Evolutionary conservation across 2,113 vertebrate genomes (phyloP), one percentile per base, ranked within the genome.

Genomic region (Scomber japonicus): DNA sequence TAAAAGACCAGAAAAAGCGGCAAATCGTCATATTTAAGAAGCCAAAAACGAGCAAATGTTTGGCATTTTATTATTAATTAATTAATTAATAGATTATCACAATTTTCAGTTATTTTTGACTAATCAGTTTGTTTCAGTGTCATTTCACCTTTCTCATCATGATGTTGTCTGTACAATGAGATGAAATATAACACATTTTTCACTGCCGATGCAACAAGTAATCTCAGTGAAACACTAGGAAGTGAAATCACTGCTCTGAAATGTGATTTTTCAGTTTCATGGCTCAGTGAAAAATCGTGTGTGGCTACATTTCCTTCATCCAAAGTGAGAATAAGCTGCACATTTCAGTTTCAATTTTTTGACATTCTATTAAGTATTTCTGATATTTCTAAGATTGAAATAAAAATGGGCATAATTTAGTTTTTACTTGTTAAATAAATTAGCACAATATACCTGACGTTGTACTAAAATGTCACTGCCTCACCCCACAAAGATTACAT

Each of bases 391-490:
- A 27, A 27, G 24, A 27, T 21, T 48, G 1, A 16, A 57, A 51
- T 12, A 57, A 69, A 64, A 54, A 60, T 15, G 45, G 3, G 24
- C 12, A 35, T 14, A 14, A 59, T 24, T 24, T 24, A 14, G 5
- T 15, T 30, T 4, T 50, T 2, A 49, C 15, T 21, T 74, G 12
- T 50, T 61, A 17, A 24, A 51, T 44, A 27, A 71, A 51, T 53
- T 1, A 50, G 71, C 14, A 69, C 51, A 69, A 50, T 21, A 64
- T 5, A 55, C 31, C 24, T 63, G 16, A 44, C 68, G 53, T 62
- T 57, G 35, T 75, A 71, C 56, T 68, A 77, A 68, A 31, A 62
- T 63, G 31, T 75, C 59, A 71, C 59, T 75, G 66, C 66, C 59
- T 50, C 50, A 64, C 3, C 77, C 51, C 87, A 70, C 55, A 54